A percentile compares a stretch with the other conserved stretches of the same genome.
These are phyloP conservation scores for Erpetoichthys calabaricus DNA, from an alignment of 2,797 vertebrate genomes.

Conservation along the genomic window DNA sequence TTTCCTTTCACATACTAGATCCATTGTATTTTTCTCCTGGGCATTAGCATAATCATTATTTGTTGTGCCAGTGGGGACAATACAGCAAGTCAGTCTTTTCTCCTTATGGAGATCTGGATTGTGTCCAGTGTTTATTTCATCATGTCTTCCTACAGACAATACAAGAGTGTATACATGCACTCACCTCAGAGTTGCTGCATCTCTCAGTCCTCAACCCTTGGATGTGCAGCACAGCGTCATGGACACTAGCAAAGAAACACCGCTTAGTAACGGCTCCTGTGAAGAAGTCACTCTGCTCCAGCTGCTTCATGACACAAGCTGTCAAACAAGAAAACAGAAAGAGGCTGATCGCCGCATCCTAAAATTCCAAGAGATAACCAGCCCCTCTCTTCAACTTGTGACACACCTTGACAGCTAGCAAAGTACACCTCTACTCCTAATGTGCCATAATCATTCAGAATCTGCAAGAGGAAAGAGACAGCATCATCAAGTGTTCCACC, in stretches of 20 bases:
- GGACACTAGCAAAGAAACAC: constrained; percentile 64
- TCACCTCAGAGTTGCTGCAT: constrained; percentile 24
- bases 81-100: too few species aligned
- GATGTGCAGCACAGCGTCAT: constrained; percentile 57
- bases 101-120: too few species aligned
- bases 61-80: too few species aligned
- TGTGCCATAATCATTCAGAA: constrained; percentile 67
- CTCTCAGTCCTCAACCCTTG: constrained; percentile 20
- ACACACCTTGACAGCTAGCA: constrained; percentile 67
- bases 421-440: constrained; percentile 69
- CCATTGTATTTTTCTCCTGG: too few species aligned
- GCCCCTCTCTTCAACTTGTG: too few species aligned
- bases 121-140: too few species aligned
- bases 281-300: constrained; percentile 71
- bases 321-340: constrained; percentile 4
- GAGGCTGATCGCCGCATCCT: neutral
- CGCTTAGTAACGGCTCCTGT: constrained; percentile 62
- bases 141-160: neutral
- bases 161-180: constrained; percentile 6
- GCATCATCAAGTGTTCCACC: too few species aligned
- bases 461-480: constrained; percentile 44
- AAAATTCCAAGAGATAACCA: too few species aligned
- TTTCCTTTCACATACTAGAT: too few species aligned
- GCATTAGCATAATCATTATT: too few species aligned
- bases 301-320: constrained; percentile 52